phyloP scores from a whole-genome alignment of 2,113 vertebrate species.

The Orthonyx spaldingii region DNA sequence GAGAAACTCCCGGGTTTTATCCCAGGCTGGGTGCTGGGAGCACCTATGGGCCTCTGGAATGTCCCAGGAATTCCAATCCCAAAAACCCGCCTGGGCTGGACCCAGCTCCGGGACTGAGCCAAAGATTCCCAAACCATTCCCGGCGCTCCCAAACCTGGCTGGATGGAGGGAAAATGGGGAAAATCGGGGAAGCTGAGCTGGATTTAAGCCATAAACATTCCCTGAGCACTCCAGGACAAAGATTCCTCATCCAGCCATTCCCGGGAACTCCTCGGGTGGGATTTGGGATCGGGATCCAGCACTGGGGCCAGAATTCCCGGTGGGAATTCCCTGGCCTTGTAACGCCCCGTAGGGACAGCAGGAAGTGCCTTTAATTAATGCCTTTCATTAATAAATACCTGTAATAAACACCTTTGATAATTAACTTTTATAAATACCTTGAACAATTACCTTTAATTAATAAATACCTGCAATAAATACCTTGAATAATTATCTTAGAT shows the following conservation, averaged over 20 bases:
- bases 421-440: not conserved
- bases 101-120: not conserved
- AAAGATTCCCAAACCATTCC: not conserved
- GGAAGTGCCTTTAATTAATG: not conserved
- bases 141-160: fast-evolving
- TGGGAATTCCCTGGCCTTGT: not conserved
- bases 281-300: fast-evolving
- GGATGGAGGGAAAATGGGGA: not conserved
- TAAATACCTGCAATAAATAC: too few species aligned
- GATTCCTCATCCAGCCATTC: not conserved
- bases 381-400: not conserved
- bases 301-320: fast-evolving
- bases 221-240: not conserved
- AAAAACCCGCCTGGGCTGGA: not conserved
- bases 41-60: too few species aligned
- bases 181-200: not conserved
- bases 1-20: not conserved
- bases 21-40: not conserved
- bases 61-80: not conserved
- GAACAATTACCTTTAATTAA: too few species aligned
- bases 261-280: not conserved
- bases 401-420: not conserved
- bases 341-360: not conserved
- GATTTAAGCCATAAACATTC: not conserved
- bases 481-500: too few species aligned